A percentile compares a stretch with the other conserved stretches of the same genome.
Conservation (phyloP, 2,113 vertebrate species). For the Paracanthobrama guichenoti region DNA sequence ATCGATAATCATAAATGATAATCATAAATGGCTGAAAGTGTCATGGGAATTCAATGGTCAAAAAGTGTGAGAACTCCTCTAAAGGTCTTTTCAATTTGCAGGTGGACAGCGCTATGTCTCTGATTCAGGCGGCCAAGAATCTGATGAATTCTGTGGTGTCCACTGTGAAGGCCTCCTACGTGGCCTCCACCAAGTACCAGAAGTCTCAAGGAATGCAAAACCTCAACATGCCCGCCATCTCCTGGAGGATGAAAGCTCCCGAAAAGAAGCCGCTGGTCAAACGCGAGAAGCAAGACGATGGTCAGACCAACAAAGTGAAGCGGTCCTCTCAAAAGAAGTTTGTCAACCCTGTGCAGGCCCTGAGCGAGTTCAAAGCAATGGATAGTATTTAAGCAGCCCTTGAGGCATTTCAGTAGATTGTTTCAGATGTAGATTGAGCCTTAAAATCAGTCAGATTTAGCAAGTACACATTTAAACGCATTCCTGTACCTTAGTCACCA, state of each 20-base stretch:
- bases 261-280: conserved; percentile 99
- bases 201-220: conserved; percentile 93
- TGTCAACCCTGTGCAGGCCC: conserved; percentile 92
- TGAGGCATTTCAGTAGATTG: not conserved
- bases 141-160: conserved; percentile 98
- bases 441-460: conserved; percentile 41
- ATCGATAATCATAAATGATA: not conserved
- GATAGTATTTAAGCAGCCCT: conserved; percentile 86
- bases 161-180: conserved; percentile 96
- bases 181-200: conserved; percentile 98
- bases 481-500: conserved; percentile 48
- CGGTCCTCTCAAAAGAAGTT: conserved; percentile 96
- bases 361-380: conserved; percentile 99
- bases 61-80: not conserved
- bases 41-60: not conserved
- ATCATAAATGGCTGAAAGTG: not conserved
- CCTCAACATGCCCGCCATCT: conserved; percentile 93
- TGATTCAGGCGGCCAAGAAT: conserved; percentile 98
- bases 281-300: conserved; percentile 96
- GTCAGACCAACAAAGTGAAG: conserved; percentile 91
- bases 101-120: conserved; percentile 99
- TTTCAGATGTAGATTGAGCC: conserved; percentile 47
- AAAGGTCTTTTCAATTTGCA: conserved; percentile 52
- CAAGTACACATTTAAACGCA: conserved; percentile 27
- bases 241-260: conserved; percentile 98